phyloP scores from a whole-genome alignment of 2,888 invertebrate genomes.

The Athrips mouffetella region DNA sequence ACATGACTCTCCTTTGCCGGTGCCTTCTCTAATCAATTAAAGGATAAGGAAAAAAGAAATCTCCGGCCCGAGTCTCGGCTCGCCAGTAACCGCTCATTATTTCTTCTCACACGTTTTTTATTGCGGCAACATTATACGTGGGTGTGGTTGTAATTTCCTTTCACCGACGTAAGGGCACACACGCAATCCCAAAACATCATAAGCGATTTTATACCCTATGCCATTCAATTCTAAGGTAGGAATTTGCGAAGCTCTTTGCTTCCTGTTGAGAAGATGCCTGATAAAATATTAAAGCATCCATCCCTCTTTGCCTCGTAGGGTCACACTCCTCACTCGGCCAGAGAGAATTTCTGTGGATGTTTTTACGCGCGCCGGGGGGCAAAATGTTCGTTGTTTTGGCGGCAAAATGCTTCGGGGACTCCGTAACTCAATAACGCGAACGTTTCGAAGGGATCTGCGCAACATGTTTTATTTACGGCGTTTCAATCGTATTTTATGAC shows the following conservation, averaged over 20 bases:
- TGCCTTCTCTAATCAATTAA: constrained; percentile 69
- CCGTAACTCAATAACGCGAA: constrained; percentile 76
- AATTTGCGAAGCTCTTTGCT: constrained; percentile 29
- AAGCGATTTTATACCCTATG: constrained; percentile 38
- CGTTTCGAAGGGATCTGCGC: constrained; percentile 62
- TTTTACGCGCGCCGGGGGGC: constrained; percentile 77
- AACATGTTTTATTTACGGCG: constrained; percentile 77
- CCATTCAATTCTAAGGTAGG: constrained; percentile 12
- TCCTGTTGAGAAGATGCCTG: constrained; percentile 70
- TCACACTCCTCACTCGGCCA: constrained; percentile 53
- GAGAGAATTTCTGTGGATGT: constrained; percentile 61
- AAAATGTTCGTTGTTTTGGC: constrained; percentile 78
- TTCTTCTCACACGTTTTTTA: constrained; percentile 78
- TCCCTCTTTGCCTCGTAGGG: constrained; percentile 63
- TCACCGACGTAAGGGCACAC: constrained; percentile 79
- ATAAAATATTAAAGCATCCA: constrained; percentile 73
- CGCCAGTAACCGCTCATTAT: constrained; percentile 78
- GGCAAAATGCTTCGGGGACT: constrained; percentile 76
- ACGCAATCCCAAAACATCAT: constrained; percentile 53
- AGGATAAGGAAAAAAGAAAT: constrained; percentile 63
- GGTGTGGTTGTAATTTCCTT: constrained; percentile 79
- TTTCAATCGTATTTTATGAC: constrained; percentile 68
- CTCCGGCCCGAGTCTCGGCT: constrained; percentile 54
- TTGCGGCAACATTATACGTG: constrained; percentile 78
- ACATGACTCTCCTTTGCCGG: constrained; percentile 39